These are phyloP conservation scores for Stichopus horrens DNA, from an alignment of 53 echinoderm and acorn worm species.

Conservation along the genomic window DNA sequence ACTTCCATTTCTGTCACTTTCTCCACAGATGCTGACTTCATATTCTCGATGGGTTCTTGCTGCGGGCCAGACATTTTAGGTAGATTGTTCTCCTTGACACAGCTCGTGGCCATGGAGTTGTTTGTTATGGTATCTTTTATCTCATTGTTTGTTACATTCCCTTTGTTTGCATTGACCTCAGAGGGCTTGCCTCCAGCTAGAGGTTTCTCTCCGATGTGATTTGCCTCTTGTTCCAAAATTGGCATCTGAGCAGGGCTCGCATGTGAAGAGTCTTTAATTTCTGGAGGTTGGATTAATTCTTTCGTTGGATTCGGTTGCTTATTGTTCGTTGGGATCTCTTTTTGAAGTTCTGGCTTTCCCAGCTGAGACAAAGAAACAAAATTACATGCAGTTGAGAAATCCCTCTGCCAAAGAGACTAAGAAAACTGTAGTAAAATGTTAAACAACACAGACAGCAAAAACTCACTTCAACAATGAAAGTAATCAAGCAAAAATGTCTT, in stretches of 20 bases:
- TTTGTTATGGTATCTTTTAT: neutral
- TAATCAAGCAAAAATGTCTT: too few species aligned
- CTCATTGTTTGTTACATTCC: neutral
- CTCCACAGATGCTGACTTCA: conserved; percentile 1
- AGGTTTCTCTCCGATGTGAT: conserved; percentile 14
- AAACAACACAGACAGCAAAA: too few species aligned
- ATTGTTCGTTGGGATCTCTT: conserved; percentile 7
- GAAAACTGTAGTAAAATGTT: too few species aligned
- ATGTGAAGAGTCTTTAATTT: neutral
- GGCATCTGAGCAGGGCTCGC: conserved; percentile 41
- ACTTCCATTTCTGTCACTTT: conserved; percentile 4
- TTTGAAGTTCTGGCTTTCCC: conserved; percentile 43
- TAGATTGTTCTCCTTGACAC: neutral
- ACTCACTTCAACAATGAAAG: too few species aligned
- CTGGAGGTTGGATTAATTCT: neutral
- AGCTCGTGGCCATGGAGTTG: neutral
- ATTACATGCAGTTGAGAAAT: too few species aligned
- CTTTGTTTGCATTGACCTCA: neutral
- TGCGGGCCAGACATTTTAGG: neutral
- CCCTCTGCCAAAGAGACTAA: too few species aligned
- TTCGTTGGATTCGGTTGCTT: conserved; percentile 1
- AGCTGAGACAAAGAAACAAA: neutral
- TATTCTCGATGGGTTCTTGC: neutral
- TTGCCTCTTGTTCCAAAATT: conserved; percentile 41
- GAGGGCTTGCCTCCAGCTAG: neutral